These are phyloP conservation scores for Onychomys torridus DNA, from an alignment of 2,797 vertebrate species.

Conservation along the genomic window DNA sequence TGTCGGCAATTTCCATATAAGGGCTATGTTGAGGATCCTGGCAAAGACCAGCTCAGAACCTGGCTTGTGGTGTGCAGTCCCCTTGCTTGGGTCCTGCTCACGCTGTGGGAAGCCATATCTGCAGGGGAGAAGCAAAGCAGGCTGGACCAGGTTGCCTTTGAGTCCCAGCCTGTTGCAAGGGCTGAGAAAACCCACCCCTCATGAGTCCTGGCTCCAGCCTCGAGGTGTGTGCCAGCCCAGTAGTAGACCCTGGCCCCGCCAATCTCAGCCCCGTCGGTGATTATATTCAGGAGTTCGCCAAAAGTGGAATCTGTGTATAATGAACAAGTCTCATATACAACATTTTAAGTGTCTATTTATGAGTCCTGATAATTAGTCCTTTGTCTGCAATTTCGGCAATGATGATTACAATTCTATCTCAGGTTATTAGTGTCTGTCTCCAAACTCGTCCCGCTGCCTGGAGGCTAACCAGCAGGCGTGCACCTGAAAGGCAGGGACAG, in stretches of 20 bases:
- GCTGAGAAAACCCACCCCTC: constrained; percentile 35
- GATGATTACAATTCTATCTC: constrained; percentile 71
- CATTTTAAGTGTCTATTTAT: constrained; percentile 82
- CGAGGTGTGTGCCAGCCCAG: constrained; percentile 42
- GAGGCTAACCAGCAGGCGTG: constrained; percentile 50
- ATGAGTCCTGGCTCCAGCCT: constrained; percentile 36
- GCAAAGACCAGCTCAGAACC: constrained; percentile 86
- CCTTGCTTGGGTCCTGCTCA: constrained; percentile 79
- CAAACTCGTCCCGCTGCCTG: constrained; percentile 59
- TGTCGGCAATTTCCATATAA: constrained; percentile 90
- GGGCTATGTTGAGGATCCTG: constrained; percentile 86
- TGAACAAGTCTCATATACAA: constrained; percentile 78
- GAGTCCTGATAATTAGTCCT: constrained; percentile 82
- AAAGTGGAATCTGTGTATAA: constrained; percentile 74
- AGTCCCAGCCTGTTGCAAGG: not conserved
- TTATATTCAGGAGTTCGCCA: constrained; percentile 51
- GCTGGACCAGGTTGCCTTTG: constrained; percentile 28
- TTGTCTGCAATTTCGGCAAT: constrained; percentile 76
- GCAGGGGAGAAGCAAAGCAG: constrained; percentile 76
- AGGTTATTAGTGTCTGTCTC: constrained; percentile 61
- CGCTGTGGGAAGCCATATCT: constrained; percentile 83
- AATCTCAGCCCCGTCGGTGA: constrained; percentile 33
- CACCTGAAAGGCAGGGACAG: constrained; percentile 55
- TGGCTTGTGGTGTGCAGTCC: constrained; percentile 85
- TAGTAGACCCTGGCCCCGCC: constrained; percentile 66